These are phyloP conservation scores for Agrotis segetum DNA, from an alignment of 2,888 invertebrate species.

Conservation along the genomic window DNA sequence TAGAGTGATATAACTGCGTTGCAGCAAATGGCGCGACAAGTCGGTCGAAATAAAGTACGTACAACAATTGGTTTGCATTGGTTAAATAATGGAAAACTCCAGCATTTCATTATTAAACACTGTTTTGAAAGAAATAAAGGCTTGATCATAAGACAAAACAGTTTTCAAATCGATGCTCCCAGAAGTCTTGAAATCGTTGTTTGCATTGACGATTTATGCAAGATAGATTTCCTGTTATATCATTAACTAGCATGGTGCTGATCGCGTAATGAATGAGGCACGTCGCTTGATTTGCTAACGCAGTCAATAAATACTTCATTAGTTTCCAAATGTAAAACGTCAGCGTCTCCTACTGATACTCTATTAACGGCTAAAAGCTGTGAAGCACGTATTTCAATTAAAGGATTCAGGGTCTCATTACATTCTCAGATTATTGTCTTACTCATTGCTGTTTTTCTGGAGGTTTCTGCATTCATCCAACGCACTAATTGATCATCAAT, in stretches of 20 bases:
- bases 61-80: neutral
- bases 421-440: neutral
- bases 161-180: neutral
- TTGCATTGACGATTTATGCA: conserved; percentile 12
- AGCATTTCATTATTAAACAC: neutral
- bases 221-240: conserved; percentile 21
- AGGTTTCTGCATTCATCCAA: neutral
- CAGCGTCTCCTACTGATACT: conserved; percentile 18
- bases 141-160: neutral
- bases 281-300: conserved; percentile 20
- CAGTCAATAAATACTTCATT: conserved; percentile 11
- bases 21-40: neutral
- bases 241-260: conserved; percentile 11
- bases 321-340: conserved; percentile 28
- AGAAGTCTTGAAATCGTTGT: neutral
- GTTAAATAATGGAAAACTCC: conserved; percentile 4
- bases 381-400: conserved; percentile 5
- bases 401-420: neutral
- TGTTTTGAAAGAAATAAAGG: neutral
- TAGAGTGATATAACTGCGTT: neutral
- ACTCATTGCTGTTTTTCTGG: neutral
- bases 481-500: neutral
- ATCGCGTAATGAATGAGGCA: conserved; percentile 36
- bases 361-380: conserved; percentile 11
- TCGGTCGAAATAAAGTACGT: neutral